These are phyloP conservation scores for Phyto melanocephala DNA, from an alignment of 2,888 invertebrate genomes.

Conservation along the genomic window DNA sequence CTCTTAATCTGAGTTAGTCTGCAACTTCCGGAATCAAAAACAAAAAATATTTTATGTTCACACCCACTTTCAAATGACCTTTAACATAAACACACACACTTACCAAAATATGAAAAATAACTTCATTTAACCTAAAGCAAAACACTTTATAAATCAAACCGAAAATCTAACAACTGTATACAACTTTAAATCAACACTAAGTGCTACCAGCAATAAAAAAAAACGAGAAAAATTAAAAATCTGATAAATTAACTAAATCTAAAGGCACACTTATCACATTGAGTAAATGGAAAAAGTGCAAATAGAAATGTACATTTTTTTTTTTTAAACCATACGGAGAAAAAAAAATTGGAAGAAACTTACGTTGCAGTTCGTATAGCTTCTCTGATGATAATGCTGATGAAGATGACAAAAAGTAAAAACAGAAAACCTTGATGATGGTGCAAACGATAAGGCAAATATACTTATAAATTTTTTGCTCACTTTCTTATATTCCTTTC, in stretches of 20 bases:
- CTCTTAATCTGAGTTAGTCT: too few species aligned
- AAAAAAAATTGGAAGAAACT: neutral
- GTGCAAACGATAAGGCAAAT: conserved; percentile 62
- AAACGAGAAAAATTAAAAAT: neutral
- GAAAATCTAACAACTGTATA: neutral
- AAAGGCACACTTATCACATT: conserved; percentile 47
- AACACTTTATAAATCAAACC: neutral
- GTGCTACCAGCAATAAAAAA: neutral
- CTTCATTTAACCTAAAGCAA: conserved; percentile 1
- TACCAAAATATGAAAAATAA: neutral
- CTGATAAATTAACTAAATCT: conserved; percentile 57
- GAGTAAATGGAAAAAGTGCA: conserved; percentile 23
- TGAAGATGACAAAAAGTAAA: conserved; percentile 50
- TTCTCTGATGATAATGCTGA: conserved; percentile 14
- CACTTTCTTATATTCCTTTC: conserved; percentile 71
- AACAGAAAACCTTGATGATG: conserved; percentile 53
- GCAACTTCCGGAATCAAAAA: too few species aligned
- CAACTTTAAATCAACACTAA: conserved; percentile 3
- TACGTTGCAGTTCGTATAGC: conserved; percentile 44
- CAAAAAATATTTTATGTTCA: too few species aligned
- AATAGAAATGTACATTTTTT: neutral
- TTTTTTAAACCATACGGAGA: neutral
- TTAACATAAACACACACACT: neutral
- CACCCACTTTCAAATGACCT: neutral
- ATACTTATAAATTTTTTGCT: conserved; percentile 64